These are phyloP conservation scores for Cryptotis parvus DNA, from an alignment of 2,113 vertebrate genomes.

Conservation along the genomic window DNA sequence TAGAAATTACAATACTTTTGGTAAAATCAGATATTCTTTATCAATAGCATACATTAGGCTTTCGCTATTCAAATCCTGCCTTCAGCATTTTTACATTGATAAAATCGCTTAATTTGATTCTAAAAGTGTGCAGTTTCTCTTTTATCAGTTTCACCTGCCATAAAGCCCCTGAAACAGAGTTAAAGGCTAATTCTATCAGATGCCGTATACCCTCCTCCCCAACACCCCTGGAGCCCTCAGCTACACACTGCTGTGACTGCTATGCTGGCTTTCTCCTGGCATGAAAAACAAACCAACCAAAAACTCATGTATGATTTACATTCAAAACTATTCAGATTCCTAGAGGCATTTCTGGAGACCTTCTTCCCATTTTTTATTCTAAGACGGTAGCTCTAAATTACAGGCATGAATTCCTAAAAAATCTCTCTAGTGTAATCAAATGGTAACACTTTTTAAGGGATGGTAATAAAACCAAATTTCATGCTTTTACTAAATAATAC, in stretches of 20 bases:
- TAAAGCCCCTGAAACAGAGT: constrained; percentile 58
- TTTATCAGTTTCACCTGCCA: constrained; percentile 61
- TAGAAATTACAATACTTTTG: constrained; percentile 50
- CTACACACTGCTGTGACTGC: no score
- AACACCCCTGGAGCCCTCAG: no score
- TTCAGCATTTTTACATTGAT: constrained; percentile 66
- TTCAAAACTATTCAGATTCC: constrained; percentile 38
- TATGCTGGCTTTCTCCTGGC: no score
- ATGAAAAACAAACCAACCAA: no score
- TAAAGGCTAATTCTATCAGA: constrained; percentile 33
- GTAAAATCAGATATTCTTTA: constrained; percentile 77
- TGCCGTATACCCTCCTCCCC: neutral
- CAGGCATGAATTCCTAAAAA: constrained; percentile 37
- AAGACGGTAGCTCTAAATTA: constrained; percentile 42
- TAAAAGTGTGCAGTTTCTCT: constrained; percentile 55
- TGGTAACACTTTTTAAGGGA: neutral
- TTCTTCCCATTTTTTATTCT: constrained; percentile 34
- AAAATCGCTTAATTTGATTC: constrained; percentile 71
- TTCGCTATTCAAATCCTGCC: constrained; percentile 69
- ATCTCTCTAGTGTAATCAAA: neutral
- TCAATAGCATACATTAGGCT: constrained; percentile 65
- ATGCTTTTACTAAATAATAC: constrained; percentile 21
- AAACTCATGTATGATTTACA: neutral
- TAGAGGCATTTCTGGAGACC: neutral
- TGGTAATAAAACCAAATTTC: constrained; percentile 50